Percentiles rank a stretch among this genome's conserved stretches.
phyloP scores from a whole-genome alignment of 2,888 invertebrate species.

The Nephrocerus scutellatus region DNA sequence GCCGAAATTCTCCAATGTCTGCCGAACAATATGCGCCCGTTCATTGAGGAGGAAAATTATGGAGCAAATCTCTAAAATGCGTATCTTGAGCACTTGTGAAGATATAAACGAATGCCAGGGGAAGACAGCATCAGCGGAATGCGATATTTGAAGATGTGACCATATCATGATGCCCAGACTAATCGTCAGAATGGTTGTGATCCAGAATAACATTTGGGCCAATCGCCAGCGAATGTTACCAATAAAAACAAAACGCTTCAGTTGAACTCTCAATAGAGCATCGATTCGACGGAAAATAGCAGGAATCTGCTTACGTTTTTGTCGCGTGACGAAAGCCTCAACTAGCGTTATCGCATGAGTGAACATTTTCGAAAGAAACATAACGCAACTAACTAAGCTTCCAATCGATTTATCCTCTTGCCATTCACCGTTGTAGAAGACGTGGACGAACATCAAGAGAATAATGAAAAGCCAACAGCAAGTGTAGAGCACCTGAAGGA shows the following conservation, averaged over 20 bases:
- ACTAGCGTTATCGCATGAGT: constrained; percentile 27
- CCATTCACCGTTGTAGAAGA: constrained; percentile 12
- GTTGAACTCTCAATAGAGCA: constrained; percentile 12
- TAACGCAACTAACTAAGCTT: constrained; percentile 20
- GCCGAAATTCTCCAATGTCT: constrained; percentile 19
- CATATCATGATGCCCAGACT: constrained; percentile 24
- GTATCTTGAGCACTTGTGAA: too few species aligned
- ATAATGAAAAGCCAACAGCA: constrained; percentile 20
- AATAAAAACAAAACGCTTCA: constrained; percentile 10
- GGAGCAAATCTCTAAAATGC: constrained; percentile 17
- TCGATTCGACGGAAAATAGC: constrained; percentile 22
- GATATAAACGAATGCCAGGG: constrained; percentile 26
- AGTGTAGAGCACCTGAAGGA: constrained; percentile 13
- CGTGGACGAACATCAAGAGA: constrained; percentile 7
- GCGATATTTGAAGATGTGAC: constrained; percentile 16
- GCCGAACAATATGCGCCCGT: constrained; percentile 22
- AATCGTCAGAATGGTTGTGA: constrained; percentile 18
- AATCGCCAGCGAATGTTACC: background rate
- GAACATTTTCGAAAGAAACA: constrained; percentile 25
- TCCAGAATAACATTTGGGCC: constrained; percentile 15
- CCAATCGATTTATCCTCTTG: constrained; percentile 18
- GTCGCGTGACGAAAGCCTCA: constrained; percentile 24
- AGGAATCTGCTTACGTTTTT: constrained; percentile 17
- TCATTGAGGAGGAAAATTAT: too few species aligned
- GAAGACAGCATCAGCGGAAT: constrained; percentile 15